Evolutionary conservation across 2,888 invertebrate species (phyloP).

Genomic region (Nephrocerus scutellatus): DNA sequence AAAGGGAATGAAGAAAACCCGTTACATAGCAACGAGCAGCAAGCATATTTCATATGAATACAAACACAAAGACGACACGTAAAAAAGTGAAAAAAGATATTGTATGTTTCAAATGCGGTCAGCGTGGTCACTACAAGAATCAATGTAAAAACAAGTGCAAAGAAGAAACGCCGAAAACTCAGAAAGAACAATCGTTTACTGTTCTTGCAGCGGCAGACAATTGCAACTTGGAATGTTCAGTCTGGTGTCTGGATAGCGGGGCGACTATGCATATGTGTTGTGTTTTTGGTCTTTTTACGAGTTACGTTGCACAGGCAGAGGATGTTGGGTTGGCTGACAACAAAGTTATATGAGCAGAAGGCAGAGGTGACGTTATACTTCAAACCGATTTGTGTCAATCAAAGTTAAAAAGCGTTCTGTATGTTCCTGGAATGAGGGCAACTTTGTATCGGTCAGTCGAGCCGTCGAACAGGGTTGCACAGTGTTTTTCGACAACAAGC

Average conservation of each 20-base stretch:
- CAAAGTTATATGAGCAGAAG: conserved; percentile 10
- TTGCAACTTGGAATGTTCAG: conserved; percentile 3
- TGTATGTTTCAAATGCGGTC: conserved; percentile 7
- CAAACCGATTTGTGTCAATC: conserved; percentile 5
- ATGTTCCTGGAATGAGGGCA: conserved; percentile 11
- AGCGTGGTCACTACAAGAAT: conserved; percentile 10
- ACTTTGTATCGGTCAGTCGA: conserved; percentile 1
- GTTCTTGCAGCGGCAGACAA: conserved; percentile 10
- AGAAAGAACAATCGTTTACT: conserved; percentile 11
- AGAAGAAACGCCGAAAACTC: conserved; percentile 10
- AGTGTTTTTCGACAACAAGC: background rate
- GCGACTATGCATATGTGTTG: conserved; percentile 14
- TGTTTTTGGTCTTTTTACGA: background rate
- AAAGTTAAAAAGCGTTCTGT: conserved; percentile 11
- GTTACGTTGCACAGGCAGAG: conserved; percentile 6
- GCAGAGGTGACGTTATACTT: conserved; percentile 12
- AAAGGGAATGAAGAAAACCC: conserved; percentile 6
- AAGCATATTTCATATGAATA: conserved; percentile 13
- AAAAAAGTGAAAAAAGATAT: conserved; percentile 11
- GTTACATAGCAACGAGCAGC: conserved; percentile 11
- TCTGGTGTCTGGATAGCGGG: conserved; percentile 13
- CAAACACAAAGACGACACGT: conserved; percentile 5
- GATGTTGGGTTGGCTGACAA: conserved; percentile 12
- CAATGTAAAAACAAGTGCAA: conserved; percentile 12
- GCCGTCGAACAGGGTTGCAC: conserved; percentile 1